phyloP scores from a whole-genome alignment of 2,113 vertebrate genomes.

The Saguinus midas region DNA sequence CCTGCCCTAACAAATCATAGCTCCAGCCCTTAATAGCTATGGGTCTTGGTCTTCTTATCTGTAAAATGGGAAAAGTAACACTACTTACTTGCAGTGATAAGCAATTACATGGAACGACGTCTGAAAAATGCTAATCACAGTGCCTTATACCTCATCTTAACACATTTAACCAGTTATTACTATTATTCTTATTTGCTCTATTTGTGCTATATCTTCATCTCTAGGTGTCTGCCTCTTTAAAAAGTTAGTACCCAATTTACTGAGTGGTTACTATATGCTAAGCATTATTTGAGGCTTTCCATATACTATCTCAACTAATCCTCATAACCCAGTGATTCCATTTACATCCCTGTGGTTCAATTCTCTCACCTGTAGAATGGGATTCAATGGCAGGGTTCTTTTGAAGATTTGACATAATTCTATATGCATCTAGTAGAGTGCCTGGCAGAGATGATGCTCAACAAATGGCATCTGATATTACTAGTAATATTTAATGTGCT shows the following conservation, averaged over 20 bases:
- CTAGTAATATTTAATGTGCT: background rate
- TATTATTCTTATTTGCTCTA: background rate
- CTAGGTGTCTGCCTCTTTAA: background rate
- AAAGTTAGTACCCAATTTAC: background rate
- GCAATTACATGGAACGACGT: too few species aligned
- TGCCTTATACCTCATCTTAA: accelerated
- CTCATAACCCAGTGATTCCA: accelerated
- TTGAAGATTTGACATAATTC: background rate
- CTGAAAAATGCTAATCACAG: background rate
- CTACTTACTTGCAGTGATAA: accelerated
- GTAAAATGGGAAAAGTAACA: background rate
- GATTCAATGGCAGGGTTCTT: too few species aligned
- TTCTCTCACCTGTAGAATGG: background rate
- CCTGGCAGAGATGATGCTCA: background rate
- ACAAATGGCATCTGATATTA: background rate
- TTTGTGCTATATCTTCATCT: background rate
- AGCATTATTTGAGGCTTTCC: background rate
- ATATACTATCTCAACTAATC: background rate
- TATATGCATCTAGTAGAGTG: accelerated
- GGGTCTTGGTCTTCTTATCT: background rate
- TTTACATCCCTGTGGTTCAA: background rate
- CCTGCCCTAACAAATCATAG: too few species aligned
- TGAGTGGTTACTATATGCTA: too few species aligned
- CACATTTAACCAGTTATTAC: background rate
- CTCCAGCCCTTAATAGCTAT: too few species aligned